Percentiles rank a stretch among this genome's conserved stretches.
phyloP scores from a whole-genome alignment of 2,888 invertebrate genomes.

The Argyra leucocephala region DNA sequence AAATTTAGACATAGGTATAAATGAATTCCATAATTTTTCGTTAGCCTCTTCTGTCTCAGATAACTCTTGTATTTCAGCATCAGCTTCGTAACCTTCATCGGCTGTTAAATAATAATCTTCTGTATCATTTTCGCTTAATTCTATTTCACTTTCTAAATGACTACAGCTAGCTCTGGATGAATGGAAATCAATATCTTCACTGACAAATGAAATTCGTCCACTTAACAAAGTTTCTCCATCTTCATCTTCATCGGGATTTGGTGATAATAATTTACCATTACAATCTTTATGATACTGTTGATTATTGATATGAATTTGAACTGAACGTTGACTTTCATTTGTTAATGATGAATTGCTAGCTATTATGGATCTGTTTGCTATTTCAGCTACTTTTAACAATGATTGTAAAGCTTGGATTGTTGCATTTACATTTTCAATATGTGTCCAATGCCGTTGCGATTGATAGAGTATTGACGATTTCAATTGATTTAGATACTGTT shows the following conservation, averaged over 20 bases:
- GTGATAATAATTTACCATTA: slow-evolving; percentile 28
- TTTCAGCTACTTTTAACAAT: slow-evolving; percentile 39
- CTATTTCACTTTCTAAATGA: slow-evolving; percentile 38
- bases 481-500: slow-evolving; percentile 37
- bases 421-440: slow-evolving; percentile 33
- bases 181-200: slow-evolving; percentile 34
- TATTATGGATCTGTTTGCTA: slow-evolving; percentile 23
- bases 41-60: slow-evolving; percentile 36
- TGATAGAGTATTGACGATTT: slow-evolving; percentile 36
- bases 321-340: slow-evolving; percentile 13
- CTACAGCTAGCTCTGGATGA: slow-evolving; percentile 37
- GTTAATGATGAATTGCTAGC: slow-evolving; percentile 21
- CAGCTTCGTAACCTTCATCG: slow-evolving; percentile 44
- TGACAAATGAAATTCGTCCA: slow-evolving; percentile 14
- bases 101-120: slow-evolving; percentile 38
- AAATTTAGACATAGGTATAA: slow-evolving; percentile 38
- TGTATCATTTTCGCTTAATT: slow-evolving; percentile 39
- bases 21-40: slow-evolving; percentile 34
- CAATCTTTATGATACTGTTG: neutral
- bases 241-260: slow-evolving; percentile 14
- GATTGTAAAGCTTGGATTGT: slow-evolving; percentile 40
- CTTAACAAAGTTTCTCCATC: neutral
- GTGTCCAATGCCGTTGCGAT: slow-evolving; percentile 32
- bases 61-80: slow-evolving; percentile 39
- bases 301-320: neutral